phyloP scores from a whole-genome alignment of 2,888 invertebrate genomes.

The Listrodromus nycthemerus region DNA sequence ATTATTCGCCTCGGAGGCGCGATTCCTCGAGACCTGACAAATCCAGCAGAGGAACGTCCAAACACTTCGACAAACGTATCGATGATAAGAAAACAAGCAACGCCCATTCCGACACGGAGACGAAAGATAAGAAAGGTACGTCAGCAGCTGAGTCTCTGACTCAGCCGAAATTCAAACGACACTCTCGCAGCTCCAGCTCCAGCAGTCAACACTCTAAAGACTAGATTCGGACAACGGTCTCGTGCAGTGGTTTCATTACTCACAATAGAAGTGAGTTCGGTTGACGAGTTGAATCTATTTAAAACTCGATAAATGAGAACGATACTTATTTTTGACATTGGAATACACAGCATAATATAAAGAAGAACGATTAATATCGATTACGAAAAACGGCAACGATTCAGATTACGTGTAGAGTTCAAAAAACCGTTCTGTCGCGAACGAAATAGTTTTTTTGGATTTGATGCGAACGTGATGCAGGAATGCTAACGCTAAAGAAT shows the following conservation, averaged over 20 bases:
- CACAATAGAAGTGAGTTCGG: background rate
- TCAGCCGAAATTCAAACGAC: conserved; percentile 79
- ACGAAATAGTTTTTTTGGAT: background rate
- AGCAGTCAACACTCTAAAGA: conserved; percentile 79
- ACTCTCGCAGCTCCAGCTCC: conserved; percentile 78
- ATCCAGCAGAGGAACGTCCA: conserved; percentile 73
- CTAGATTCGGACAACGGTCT: conserved; percentile 61
- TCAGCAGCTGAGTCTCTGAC: conserved; percentile 66
- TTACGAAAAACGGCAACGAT: background rate
- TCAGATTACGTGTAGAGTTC: background rate
- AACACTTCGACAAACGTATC: conserved; percentile 74
- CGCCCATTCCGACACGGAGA: conserved; percentile 66
- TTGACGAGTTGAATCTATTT: conserved; percentile 10
- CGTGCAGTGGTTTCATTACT: background rate
- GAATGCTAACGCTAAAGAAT: background rate
- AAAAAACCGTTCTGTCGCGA: background rate
- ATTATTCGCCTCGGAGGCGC: conserved; percentile 76
- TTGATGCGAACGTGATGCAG: background rate
- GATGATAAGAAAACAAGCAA: conserved; percentile 73
- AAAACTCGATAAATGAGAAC: conserved; percentile 14
- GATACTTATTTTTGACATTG: conserved; percentile 39
- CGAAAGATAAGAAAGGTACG: conserved; percentile 67
- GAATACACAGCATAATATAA: conserved; percentile 2
- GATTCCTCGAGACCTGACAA: conserved; percentile 74
- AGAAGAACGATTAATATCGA: background rate